These are phyloP conservation scores for Phenacoccus solenopsis DNA, from an alignment of 1,140 invertebrate species.

Conservation along the genomic window DNA sequence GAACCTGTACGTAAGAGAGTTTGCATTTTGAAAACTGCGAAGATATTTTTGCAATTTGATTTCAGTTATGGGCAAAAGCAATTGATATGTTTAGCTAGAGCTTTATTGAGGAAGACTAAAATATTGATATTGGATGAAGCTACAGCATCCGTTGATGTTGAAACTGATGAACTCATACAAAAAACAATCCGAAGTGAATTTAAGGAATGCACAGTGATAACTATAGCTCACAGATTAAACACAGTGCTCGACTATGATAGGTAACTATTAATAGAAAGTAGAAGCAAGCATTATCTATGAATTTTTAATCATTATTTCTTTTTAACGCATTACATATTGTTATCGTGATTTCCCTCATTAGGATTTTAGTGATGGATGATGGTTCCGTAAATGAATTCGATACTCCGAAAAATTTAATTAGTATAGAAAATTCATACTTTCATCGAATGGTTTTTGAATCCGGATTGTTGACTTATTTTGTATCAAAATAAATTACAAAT, in stretches of 20 bases:
- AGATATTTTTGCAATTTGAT: background rate
- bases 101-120: constrained; percentile 39
- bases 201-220: constrained; percentile 60
- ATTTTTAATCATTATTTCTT: no score
- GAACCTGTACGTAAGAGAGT: background rate
- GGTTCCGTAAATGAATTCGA: constrained; percentile 34
- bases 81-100: constrained; percentile 41
- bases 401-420: background rate
- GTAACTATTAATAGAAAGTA: no score
- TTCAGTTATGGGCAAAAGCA: constrained; percentile 42
- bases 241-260: constrained; percentile 65
- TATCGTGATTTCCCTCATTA: no score
- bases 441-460: background rate
- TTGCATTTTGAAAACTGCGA: background rate
- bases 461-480: no score
- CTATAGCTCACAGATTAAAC: constrained; percentile 71
- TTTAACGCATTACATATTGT: background rate
- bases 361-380: constrained; percentile 58
- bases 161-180: constrained; percentile 44
- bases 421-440: background rate
- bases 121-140: constrained; percentile 45
- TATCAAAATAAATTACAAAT: no score
- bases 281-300: background rate
- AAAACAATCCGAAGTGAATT: constrained; percentile 59
- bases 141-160: constrained; percentile 43